Evolutionary conservation across 2,113 vertebrate genomes (phyloP), one percentile per base, ranked within the genome.

Genomic region (Gopherus flavomarginatus): DNA sequence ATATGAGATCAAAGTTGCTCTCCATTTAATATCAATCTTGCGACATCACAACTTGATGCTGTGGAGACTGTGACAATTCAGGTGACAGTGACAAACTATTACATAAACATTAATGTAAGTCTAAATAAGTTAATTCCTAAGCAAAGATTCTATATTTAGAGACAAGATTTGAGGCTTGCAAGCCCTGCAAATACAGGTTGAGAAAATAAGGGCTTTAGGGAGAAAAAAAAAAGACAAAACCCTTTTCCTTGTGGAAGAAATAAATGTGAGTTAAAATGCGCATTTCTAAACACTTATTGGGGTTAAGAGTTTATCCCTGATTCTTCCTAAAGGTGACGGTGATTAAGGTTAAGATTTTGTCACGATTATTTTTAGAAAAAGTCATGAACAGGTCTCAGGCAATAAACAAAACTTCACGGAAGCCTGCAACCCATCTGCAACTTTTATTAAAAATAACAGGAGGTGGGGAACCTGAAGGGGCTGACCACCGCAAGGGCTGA

Each of bases 1-100:
- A 12, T 14, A 59, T 5, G 29, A 65, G 17, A 72, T 38, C n/a
- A 26, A 79, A 49, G 35, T 90, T 78, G 52, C 0, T 0, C 26
- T 86, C 62, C 38, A 38, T 59, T 16, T 65, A 85, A 22, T 29
- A 52, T 4, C 16, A 52, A 2, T 26, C 47, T 44, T 44, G 62
- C n/a, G 1, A 56, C 2, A 0, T 56, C 79, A 31, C 14, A 90
- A 87, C 0, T 11, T 31, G 50, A 83, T 86, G 72, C 77, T 85
- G 59, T 14, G 90, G 79, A 85, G 92, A 93, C 29, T n/a, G 29
- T 4, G 19, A 72, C 9, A 72, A 72, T 38, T 38, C 19, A 72
- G 19, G 65, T 22, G 35, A 22, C 11, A 21, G 19, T 38, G 19
- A 72, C 65, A 38, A 72, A 35, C 14, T 69, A 38, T 38, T 72